A percentile compares a stretch with the other conserved stretches of the same genome.
These are phyloP conservation scores for Tringa solitaria DNA, from an alignment of 2,113 vertebrate genomes.

Conservation along the genomic window DNA sequence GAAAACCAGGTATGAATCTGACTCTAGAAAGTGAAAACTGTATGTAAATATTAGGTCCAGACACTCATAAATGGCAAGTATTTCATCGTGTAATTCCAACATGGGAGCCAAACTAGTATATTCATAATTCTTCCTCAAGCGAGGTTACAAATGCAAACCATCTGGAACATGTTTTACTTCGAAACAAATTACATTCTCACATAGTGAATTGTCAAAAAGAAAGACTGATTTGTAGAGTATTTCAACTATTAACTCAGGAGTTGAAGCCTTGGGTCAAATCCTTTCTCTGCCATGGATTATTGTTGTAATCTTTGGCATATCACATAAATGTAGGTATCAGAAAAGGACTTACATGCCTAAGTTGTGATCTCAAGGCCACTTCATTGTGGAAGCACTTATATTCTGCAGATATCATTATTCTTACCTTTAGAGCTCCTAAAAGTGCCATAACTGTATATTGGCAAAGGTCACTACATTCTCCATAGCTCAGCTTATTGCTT, in stretches of 20 bases:
- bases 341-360: neutral
- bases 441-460: neutral
- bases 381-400: neutral
- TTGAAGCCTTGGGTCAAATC: neutral
- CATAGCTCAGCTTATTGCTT: neutral
- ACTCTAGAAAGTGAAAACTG: neutral
- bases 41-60: neutral
- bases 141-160: conserved; percentile 10
- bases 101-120: neutral
- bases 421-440: neutral
- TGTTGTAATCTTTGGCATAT: conserved; percentile 1
- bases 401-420: neutral
- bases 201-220: conserved; percentile 18
- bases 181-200: conserved; percentile 36
- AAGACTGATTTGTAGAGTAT: neutral
- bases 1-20: neutral
- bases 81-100: neutral
- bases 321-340: neutral
- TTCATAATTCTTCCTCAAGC: neutral
- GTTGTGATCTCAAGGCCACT: neutral
- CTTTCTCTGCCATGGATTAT: neutral
- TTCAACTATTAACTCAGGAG: conserved; percentile 9
- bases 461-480: neutral
- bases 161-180: conserved; percentile 30
- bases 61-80: neutral